These are phyloP conservation scores for Aphidoletes aphidimyza DNA, from an alignment of 2,888 invertebrate genomes.

Conservation along the genomic window DNA sequence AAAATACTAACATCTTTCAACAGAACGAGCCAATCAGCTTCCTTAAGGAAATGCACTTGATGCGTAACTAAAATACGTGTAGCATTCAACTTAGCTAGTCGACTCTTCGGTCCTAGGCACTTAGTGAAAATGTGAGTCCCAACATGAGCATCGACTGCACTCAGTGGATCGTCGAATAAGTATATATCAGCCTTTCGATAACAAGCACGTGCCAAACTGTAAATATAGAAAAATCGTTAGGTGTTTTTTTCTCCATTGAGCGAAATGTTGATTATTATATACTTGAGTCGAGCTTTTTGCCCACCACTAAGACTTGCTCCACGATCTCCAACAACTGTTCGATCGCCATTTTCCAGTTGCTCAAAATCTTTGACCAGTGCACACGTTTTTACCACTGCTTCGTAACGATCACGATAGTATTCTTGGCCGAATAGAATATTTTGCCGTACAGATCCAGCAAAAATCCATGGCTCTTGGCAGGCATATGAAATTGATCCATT, in stretches of 20 bases:
- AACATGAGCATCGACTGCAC: slow-evolving; percentile 79
- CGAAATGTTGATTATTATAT: slow-evolving; percentile 71
- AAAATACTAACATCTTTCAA: slow-evolving; percentile 69
- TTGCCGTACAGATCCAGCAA: slow-evolving; percentile 79
- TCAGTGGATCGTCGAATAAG: slow-evolving; percentile 79
- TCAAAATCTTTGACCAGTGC: slow-evolving; percentile 68
- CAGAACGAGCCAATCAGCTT: slow-evolving; percentile 70
- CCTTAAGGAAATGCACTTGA: slow-evolving; percentile 76
- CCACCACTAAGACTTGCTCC: slow-evolving; percentile 80
- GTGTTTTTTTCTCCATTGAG: too few relatives aligned
- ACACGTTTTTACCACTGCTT: slow-evolving; percentile 65
- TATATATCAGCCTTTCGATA: slow-evolving; percentile 75
- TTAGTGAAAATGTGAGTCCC: slow-evolving; percentile 76
- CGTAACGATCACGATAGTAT: slow-evolving; percentile 63
- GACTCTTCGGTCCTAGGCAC: slow-evolving; percentile 70
- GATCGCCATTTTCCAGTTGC: slow-evolving; percentile 69
- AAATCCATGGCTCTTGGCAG: slow-evolving; percentile 88
- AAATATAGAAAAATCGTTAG: background rate
- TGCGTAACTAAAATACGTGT: slow-evolving; percentile 80
- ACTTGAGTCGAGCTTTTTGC: slow-evolving; percentile 79
- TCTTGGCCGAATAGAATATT: slow-evolving; percentile 84
- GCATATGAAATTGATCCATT: slow-evolving; percentile 78
- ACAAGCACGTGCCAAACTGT: slow-evolving; percentile 59
- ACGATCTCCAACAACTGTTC: slow-evolving; percentile 72
- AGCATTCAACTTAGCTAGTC: slow-evolving; percentile 68